Percentiles rank a stretch among this genome's conserved stretches.
Conservation (phyloP, 2,797 vertebrate species). For the Sebastes flavidus region DNA sequence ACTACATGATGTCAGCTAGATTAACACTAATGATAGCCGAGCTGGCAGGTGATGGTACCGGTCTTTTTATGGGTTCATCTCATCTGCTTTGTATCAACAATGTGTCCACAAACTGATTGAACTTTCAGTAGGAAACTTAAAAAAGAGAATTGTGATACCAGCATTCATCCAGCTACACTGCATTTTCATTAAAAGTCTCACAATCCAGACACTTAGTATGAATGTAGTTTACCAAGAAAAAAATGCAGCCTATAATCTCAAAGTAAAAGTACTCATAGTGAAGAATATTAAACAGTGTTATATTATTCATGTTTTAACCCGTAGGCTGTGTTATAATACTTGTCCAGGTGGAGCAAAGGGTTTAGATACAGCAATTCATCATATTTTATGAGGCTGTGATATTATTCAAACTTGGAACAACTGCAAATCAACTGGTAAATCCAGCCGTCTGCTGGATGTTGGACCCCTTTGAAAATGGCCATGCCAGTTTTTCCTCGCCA, state of each 20-base stretch:
- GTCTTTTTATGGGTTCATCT: neutral
- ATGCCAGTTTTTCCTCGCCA: too few species aligned
- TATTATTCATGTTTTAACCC: neutral
- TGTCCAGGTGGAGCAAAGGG: neutral
- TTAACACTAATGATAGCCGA: slow-evolving; percentile 20
- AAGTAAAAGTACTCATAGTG: neutral
- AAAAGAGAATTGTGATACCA: neutral
- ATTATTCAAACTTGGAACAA: neutral
- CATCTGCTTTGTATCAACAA: neutral
- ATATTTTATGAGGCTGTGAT: neutral
- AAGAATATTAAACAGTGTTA: neutral
- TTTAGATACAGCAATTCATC: neutral
- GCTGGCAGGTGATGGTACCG: neutral
- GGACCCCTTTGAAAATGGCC: too few species aligned
- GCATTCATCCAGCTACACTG: neutral
- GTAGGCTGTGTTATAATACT: neutral
- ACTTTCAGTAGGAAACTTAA: neutral
- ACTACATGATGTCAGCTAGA: neutral
- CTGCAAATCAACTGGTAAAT: neutral
- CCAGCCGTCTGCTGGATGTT: too few species aligned
- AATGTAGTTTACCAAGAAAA: neutral
- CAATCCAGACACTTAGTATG: neutral
- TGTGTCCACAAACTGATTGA: neutral
- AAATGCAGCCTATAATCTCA: neutral
- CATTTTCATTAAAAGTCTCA: neutral